Evolutionary conservation across 2,888 invertebrate genomes (phyloP).

Genomic region (Chelonus formosanus): DNA sequence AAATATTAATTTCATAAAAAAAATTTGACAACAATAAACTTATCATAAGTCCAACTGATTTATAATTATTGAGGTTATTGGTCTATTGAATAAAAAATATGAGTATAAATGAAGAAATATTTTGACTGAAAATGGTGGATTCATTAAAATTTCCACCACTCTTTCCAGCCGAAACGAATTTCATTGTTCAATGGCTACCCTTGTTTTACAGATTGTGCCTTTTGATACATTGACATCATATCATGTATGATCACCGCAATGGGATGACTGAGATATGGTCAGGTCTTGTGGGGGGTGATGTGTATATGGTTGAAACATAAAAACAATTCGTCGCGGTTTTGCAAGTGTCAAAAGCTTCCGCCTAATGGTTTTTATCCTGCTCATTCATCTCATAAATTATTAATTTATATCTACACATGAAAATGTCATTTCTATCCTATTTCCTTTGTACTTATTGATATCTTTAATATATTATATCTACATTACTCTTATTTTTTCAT

Average conservation of each 20-base stretch:
- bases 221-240: no score
- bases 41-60: no score
- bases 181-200: conserved; percentile 39
- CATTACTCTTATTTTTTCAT: neutral
- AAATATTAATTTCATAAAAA: no score
- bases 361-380: conserved; percentile 50
- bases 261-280: neutral
- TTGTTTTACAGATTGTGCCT: neutral
- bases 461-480: neutral
- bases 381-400: conserved; percentile 55
- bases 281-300: conserved; percentile 47
- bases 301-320: conserved; percentile 47
- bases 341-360: conserved; percentile 63
- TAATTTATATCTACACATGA: conserved; percentile 44
- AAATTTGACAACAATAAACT: no score
- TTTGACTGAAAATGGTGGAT: neutral
- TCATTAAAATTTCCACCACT: neutral
- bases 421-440: conserved; percentile 21
- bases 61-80: no score
- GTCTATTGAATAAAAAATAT: no score
- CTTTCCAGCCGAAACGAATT: conserved; percentile 41
- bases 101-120: no score
- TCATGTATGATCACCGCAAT: no score
- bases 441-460: neutral
- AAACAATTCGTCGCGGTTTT: conserved; percentile 62